phyloP scores from a whole-genome alignment of 2,113 vertebrate genomes.

The Mirza zaza region DNA sequence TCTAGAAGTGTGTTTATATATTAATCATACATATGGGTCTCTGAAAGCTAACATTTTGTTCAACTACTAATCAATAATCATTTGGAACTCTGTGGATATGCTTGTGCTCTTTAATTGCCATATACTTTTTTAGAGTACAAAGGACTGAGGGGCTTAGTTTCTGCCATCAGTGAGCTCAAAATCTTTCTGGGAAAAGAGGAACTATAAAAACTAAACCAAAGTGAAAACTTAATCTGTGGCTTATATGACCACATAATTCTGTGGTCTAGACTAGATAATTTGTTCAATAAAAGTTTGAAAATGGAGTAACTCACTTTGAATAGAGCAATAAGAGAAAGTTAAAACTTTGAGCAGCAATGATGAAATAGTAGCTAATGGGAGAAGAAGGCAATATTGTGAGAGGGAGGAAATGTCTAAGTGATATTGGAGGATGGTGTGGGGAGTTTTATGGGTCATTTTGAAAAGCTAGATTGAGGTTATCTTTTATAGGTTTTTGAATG shows the following conservation, averaged over 20 bases:
- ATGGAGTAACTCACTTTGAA: not conserved
- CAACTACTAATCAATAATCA: not conserved
- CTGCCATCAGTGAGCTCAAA: not conserved
- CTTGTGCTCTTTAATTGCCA: not conserved
- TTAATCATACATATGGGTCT: not conserved
- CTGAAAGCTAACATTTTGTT: not conserved
- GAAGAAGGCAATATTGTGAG: not conserved
- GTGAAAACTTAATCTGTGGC: not conserved
- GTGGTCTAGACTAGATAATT: not conserved
- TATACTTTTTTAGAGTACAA: not conserved
- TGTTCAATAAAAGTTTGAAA: slow-evolving; percentile 9
- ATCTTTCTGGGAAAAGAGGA: not conserved
- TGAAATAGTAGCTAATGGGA: not conserved
- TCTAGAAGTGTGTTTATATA: not conserved
- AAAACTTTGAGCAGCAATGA: not conserved
- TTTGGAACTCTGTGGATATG: not conserved
- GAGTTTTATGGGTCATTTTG: not conserved
- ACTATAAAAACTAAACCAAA: slow-evolving; percentile 3
- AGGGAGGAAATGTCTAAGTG: not conserved
- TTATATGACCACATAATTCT: not conserved
- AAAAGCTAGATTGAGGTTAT: not conserved
- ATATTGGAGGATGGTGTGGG: not conserved
- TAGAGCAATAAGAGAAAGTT: not conserved
- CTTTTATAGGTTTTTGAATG: not conserved
- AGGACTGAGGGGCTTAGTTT: not conserved